Base-by-base conservation (phyloP, 2,797 vertebrate species). In the Emys orbicularis region DNA sequence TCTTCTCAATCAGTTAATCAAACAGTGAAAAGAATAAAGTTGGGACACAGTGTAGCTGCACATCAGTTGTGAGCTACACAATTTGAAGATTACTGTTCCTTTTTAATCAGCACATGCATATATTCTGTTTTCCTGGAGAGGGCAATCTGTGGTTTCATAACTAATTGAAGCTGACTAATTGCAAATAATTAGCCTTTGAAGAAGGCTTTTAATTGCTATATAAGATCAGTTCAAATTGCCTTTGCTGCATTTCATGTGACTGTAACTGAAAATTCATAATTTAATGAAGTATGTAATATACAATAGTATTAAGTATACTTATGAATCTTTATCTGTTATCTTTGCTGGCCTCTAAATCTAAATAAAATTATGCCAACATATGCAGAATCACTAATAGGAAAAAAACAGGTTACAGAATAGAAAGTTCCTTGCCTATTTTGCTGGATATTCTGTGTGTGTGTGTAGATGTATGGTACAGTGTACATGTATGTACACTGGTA, bases 291-390 rank as follows among this genome's bases (percentile, higher is more conserved):
- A 97, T 97, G 98, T 96, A 97, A 98, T 98, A 98, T 98, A 97
- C 98, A 98, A 98, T 96, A 96, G 91, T 95, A 97, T 98, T 98
- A 98, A 98, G 97, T 97, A 96, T 87, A 96, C 95, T 98, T 97
- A 97, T 12, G 80, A 87, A 85, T 89, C 84, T 96, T 96, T 89
- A 90, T 90, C 97, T 98, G 97, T 98, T 95, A 95, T 97, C 98
- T 95, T 85, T 97, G 37, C 65, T 89, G 76, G 61, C 93, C 54
- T 89, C 37, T 97, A 97, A 95, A 96, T 54, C 95, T 95, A 90
- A 94, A 90, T 74, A 91, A 94, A 95, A 95, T 91, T 31, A 89
- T 95, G 82, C 44, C 94, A 96, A 89, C 95, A 96, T 93, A 89
- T 53, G 54, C 57, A 95, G 92, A 94, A 94, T 88, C 2, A 37